phyloP scores from a whole-genome alignment of 1,140 invertebrate species.

The Cardiocondyla obscurior region DNA sequence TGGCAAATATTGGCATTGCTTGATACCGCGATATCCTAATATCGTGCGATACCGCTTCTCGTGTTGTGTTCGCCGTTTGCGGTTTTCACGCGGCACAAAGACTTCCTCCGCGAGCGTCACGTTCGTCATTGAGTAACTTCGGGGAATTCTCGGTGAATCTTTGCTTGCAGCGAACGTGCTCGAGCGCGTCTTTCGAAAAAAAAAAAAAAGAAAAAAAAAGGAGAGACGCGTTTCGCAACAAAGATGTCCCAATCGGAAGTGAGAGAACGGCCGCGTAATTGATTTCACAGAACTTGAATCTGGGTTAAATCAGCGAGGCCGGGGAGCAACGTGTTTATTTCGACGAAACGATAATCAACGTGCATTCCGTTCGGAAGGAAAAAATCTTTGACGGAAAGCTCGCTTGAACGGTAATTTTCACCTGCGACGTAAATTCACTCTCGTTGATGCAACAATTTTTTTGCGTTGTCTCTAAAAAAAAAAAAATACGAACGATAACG shows the following conservation, averaged over 20 bases:
- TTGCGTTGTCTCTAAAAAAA: background rate
- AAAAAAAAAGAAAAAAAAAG: too few species aligned
- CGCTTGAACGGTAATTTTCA: background rate
- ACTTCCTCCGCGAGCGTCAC: slow-evolving; percentile 18
- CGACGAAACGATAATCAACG: background rate
- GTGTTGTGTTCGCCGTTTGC: background rate
- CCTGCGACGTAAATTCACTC: background rate
- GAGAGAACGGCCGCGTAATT: slow-evolving; percentile 32
- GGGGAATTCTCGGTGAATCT: slow-evolving; percentile 28
- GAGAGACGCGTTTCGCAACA: slow-evolving; percentile 19
- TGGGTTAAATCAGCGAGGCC: slow-evolving; percentile 35
- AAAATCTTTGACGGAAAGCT: background rate
- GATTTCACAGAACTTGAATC: slow-evolving; percentile 34
- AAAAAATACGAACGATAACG: background rate
- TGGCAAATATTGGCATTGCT: background rate
- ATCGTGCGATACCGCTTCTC: background rate
- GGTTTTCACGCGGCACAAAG: background rate
- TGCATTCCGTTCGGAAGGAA: background rate
- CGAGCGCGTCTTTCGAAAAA: slow-evolving; percentile 8
- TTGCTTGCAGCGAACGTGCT: background rate
- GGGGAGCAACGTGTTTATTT: background rate
- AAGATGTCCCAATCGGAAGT: slow-evolving; percentile 31
- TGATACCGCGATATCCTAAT: background rate
- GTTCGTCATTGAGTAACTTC: slow-evolving; percentile 27
- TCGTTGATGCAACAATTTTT: background rate